Evolutionary conservation across 1,140 invertebrate genomes (phyloP).

Genomic region (Aphelinus certus): DNA sequence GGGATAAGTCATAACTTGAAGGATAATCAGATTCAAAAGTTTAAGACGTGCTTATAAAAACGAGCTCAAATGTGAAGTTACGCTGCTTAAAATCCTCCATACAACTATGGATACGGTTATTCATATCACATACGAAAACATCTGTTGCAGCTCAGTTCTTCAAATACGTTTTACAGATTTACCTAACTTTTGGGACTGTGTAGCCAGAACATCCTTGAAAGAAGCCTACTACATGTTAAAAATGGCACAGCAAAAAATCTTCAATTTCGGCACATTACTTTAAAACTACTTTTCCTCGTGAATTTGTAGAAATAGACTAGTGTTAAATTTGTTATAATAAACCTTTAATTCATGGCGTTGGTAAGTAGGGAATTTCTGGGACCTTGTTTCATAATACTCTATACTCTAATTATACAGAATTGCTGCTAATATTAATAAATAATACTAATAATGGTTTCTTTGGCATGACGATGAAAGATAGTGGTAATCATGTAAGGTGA

Average conservation of each 20-base stretch:
- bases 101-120: too few relatives aligned
- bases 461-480: constrained; percentile 44
- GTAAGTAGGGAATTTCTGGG: constrained; percentile 23
- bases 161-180: too few relatives aligned
- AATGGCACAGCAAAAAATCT: constrained; percentile 39
- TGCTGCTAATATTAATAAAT: constrained; percentile 35
- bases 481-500: constrained; percentile 26
- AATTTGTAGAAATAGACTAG: constrained; percentile 21
- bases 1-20: too few relatives aligned
- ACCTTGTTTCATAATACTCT: constrained; percentile 32
- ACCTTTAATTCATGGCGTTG: constrained; percentile 30
- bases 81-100: too few relatives aligned
- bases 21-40: too few relatives aligned
- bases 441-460: constrained; percentile 44
- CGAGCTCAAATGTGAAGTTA: too few relatives aligned
- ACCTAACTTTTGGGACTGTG: too few relatives aligned
- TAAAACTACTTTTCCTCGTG: too few relatives aligned
- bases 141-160: too few relatives aligned
- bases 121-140: too few relatives aligned
- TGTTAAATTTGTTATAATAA: constrained; percentile 23
- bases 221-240: constrained; percentile 25
- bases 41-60: too few relatives aligned
- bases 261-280: constrained; percentile 20
- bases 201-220: not conserved
- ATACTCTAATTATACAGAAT: constrained; percentile 36